A percentile compares a stretch with the other conserved stretches of the same genome.
Conservation (phyloP, 2,888 invertebrate species). For the Andrena chrysosceles region DNA sequence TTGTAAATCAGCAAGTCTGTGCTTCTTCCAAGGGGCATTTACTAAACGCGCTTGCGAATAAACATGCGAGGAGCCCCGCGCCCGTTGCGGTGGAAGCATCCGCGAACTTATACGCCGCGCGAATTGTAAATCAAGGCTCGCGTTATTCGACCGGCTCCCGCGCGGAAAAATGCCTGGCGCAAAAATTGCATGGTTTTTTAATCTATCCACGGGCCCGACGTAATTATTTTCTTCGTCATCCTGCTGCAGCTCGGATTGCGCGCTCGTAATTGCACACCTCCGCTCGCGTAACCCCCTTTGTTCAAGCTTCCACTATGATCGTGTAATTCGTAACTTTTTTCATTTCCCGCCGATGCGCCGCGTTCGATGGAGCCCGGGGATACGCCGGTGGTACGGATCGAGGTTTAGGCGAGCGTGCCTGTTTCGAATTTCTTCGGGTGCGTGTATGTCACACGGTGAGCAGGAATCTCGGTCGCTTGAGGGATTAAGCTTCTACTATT, state of each 20-base stretch:
- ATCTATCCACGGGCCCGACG: slow-evolving; percentile 29
- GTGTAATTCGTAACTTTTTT: slow-evolving; percentile 28
- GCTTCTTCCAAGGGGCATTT: not conserved
- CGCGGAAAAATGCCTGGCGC: slow-evolving; percentile 44
- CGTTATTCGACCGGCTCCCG: slow-evolving; percentile 30
- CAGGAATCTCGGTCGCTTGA: no score
- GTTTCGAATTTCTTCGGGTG: no score
- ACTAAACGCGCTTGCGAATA: not conserved
- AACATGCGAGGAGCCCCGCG: slow-evolving; percentile 23
- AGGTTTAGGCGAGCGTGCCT: not conserved
- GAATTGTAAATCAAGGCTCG: slow-evolving; percentile 50
- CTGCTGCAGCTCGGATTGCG: slow-evolving; percentile 11
- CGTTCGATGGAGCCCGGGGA: not conserved
- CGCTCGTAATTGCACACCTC: slow-evolving; percentile 31
- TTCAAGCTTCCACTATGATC: not conserved
- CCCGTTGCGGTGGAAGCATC: slow-evolving; percentile 30
- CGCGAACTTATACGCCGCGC: slow-evolving; percentile 2
- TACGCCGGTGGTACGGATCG: not conserved
- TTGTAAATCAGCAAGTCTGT: not conserved
- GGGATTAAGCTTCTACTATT: no score
- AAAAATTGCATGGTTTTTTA: slow-evolving; percentile 60
- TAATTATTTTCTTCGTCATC: slow-evolving; percentile 58
- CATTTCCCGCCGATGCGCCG: slow-evolving; percentile 6
- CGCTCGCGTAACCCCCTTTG: slow-evolving; percentile 15
- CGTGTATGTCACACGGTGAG: no score